Evolutionary conservation across 1,140 invertebrate species (phyloP).

Genomic region (Armadillidium nasatum): DNA sequence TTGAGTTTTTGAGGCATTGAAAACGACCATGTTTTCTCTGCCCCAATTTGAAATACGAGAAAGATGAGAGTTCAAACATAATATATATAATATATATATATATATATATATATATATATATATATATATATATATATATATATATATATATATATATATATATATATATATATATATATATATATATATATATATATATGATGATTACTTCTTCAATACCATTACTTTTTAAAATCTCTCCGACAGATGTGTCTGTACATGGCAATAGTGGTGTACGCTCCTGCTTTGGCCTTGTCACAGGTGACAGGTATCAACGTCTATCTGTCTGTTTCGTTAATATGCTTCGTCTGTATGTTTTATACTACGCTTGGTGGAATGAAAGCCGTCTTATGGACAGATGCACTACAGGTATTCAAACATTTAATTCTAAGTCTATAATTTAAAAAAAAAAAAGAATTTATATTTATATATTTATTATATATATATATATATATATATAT

Average conservation of each 20-base stretch:
- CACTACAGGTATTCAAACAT: conserved; percentile 60
- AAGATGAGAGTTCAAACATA: no score
- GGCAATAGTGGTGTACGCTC: conserved; percentile 87
- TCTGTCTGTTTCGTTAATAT: conserved; percentile 68
- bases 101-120: no score
- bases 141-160: no score
- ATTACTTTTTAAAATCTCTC: no score
- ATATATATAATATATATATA: no score
- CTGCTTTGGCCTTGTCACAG: conserved; percentile 70
- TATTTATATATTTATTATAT: neutral
- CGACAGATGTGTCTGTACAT: conserved; percentile 63
- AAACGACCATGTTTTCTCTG: no score
- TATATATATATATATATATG: no score
- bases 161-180: no score
- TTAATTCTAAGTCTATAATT: neutral
- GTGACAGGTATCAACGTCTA: conserved; percentile 45
- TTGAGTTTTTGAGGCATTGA: no score
- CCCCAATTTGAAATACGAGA: no score
- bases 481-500: neutral
- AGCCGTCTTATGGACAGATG: conserved; percentile 79
- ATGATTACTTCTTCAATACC: no score
- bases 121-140: no score
- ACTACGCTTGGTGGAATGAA: conserved; percentile 83
- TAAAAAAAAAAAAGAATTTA: neutral
- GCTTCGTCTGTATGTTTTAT: conserved; percentile 77